These are phyloP conservation scores for Scyliorhinus canicula DNA, from an alignment of 2,797 vertebrate species.

Conservation along the genomic window DNA sequence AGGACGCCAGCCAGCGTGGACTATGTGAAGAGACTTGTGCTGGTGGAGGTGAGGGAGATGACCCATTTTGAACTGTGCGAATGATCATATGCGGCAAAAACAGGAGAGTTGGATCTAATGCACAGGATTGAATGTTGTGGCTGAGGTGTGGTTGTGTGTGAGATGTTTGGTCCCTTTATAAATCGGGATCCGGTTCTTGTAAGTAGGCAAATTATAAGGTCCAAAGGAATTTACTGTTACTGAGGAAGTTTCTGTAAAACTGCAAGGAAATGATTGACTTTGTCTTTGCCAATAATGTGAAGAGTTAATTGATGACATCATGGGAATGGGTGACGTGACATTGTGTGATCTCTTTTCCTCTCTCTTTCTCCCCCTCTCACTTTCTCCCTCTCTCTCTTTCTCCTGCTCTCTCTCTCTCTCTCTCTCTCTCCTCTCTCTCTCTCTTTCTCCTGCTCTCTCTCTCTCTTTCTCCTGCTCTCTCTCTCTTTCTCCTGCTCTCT, in stretches of 20 bases:
- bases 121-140: neutral
- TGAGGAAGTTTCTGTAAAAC: neutral
- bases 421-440: neutral
- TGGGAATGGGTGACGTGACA: neutral
- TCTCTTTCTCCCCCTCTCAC: neutral
- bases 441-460: neutral
- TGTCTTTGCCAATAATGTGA: neutral
- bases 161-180: neutral
- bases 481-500: neutral
- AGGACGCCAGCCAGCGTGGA: slow-evolving; percentile 64
- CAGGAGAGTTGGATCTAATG: neutral
- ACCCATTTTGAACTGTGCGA: neutral
- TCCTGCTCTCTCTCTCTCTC: neutral
- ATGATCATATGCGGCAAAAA: neutral
- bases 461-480: neutral
- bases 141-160: neutral
- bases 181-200: neutral
- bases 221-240: neutral
- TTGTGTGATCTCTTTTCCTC: neutral
- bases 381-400: neutral
- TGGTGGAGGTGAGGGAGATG: slow-evolving; percentile 68
- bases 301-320: neutral
- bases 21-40: slow-evolving; percentile 70
- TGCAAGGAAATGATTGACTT: neutral
- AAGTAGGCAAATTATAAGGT: neutral